These are phyloP conservation scores for Orthosia gothica DNA, from an alignment of 2,888 invertebrate genomes.

Conservation along the genomic window DNA sequence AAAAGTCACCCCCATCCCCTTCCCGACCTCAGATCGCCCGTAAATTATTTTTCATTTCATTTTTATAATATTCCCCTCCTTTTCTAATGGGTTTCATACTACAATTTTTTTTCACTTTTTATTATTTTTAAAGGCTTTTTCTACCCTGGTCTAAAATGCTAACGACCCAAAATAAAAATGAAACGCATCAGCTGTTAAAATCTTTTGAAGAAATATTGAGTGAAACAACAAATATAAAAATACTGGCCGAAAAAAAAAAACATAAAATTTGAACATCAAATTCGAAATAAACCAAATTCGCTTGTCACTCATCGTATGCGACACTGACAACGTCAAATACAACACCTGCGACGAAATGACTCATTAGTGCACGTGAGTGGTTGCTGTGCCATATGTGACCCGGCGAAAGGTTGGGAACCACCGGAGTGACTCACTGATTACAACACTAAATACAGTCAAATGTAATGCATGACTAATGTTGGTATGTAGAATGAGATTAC, in stretches of 20 bases:
- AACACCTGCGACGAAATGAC: slow-evolving; percentile 72
- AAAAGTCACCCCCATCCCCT: no score
- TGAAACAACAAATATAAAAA: not conserved
- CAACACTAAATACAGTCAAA: slow-evolving; percentile 61
- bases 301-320: slow-evolving; percentile 43
- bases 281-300: slow-evolving; percentile 38
- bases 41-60: no score
- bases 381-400: slow-evolving; percentile 71
- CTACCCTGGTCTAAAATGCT: no score
- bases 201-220: not conserved
- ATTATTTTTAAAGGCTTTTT: no score
- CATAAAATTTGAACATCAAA: not conserved
- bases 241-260: not conserved
- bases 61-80: no score
- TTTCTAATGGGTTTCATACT: no score
- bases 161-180: not conserved
- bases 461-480: slow-evolving; percentile 61
- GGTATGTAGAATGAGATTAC: slow-evolving; percentile 49
- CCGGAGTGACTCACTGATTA: slow-evolving; percentile 72
- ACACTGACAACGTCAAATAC: slow-evolving; percentile 50
- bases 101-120: no score
- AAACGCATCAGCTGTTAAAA: not conserved
- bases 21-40: no score
- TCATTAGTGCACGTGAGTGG: slow-evolving; percentile 67
- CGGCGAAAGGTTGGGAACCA: slow-evolving; percentile 72